phyloP scores from a whole-genome alignment of 2,888 invertebrate genomes.

The Trichogramma evanescens region DNA sequence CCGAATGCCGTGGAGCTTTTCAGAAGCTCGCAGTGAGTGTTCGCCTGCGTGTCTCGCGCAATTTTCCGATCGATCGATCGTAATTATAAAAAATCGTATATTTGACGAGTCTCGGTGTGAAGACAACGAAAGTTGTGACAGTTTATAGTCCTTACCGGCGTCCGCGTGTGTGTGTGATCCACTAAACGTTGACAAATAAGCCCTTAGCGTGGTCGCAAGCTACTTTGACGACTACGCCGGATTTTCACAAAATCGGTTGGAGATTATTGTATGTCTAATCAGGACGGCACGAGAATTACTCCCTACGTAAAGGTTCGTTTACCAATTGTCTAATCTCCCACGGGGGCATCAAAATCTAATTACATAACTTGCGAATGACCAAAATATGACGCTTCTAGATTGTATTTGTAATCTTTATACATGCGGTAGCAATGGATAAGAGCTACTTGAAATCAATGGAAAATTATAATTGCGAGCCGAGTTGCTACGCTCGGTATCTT shows the following conservation, averaged over 20 bases:
- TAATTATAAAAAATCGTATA: too few species aligned
- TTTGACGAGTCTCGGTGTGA: too few species aligned
- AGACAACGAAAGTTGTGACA: too few species aligned
- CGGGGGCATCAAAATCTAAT: too few species aligned
- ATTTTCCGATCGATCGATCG: too few species aligned
- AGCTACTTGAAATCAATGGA: not conserved
- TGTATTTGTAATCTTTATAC: too few species aligned
- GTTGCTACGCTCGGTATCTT: not conserved
- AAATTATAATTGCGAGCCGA: not conserved
- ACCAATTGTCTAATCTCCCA: not conserved
- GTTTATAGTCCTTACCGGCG: not conserved
- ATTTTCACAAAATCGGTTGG: slow-evolving; percentile 8
- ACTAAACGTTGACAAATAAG: not conserved
- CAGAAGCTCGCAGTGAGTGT: not conserved
- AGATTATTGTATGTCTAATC: slow-evolving; percentile 36
- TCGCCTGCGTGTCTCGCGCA: not conserved
- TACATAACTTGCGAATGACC: too few species aligned
- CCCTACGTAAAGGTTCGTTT: slow-evolving; percentile 51
- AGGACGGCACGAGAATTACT: slow-evolving; percentile 60
- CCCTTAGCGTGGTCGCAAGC: slow-evolving; percentile 9
- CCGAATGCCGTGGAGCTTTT: slow-evolving; percentile 23
- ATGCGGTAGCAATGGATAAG: too few species aligned
- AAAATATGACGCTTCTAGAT: too few species aligned
- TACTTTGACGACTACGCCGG: slow-evolving; percentile 8
- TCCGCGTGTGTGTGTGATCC: not conserved